These are phyloP conservation scores for Tonatia bakeri DNA, from an alignment of 2,113 vertebrate genomes.

Conservation along the genomic window DNA sequence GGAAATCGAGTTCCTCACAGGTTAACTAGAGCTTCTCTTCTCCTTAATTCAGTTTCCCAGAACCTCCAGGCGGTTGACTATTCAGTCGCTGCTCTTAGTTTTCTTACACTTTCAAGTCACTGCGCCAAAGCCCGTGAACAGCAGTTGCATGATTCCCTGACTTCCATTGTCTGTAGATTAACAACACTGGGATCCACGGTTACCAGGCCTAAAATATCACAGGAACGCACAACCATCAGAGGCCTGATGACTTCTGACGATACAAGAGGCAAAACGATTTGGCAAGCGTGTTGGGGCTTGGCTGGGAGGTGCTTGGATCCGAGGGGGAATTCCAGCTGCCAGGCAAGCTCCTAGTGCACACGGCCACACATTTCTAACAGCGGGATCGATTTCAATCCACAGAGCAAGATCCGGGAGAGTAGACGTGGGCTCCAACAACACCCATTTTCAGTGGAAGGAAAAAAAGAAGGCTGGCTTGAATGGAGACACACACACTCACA, in stretches of 20 bases:
- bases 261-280: background rate
- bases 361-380: background rate
- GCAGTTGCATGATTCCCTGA: conserved; percentile 54
- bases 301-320: background rate
- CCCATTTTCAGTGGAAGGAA: background rate
- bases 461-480: background rate
- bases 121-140: conserved; percentile 68
- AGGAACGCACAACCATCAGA: background rate
- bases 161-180: conserved; percentile 69
- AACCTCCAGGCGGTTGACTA: background rate
- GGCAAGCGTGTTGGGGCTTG: background rate
- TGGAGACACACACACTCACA: accelerated
- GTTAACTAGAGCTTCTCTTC: background rate
- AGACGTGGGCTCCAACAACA: background rate
- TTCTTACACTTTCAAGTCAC: conserved; percentile 54
- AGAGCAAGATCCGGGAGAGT: background rate
- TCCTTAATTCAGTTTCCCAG: conserved; percentile 21
- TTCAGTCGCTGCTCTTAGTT: background rate
- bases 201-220: conserved; percentile 61
- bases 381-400: background rate
- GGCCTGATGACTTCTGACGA: background rate
- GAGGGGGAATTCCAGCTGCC: background rate
- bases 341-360: background rate
- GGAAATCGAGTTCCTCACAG: background rate
- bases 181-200: conserved; percentile 61